phyloP scores from a whole-genome alignment of 2,113 vertebrate genomes.

The Elachura formosa region DNA sequence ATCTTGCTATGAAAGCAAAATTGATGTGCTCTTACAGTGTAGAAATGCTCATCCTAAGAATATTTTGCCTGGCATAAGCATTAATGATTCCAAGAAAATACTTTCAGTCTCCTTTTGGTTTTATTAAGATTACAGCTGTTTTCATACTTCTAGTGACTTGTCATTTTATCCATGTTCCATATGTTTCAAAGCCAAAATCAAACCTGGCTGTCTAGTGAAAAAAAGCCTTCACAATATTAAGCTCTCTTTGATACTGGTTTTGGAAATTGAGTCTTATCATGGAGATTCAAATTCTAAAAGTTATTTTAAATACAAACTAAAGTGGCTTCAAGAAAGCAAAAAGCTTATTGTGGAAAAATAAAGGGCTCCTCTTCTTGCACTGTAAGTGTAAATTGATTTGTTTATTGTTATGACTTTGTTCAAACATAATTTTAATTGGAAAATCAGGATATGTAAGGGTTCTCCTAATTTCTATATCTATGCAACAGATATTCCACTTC shows the following conservation, averaged over 20 bases:
- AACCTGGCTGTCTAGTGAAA: not conserved
- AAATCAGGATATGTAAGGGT: not conserved
- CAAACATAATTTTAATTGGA: not conserved
- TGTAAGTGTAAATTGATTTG: not conserved
- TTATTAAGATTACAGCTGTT: not conserved
- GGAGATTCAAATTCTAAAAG: not conserved
- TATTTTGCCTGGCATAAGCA: not conserved
- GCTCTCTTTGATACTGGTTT: not conserved
- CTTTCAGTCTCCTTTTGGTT: not conserved
- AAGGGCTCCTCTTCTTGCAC: not conserved
- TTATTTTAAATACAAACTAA: not conserved
- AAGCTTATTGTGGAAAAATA: not conserved
- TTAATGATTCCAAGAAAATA: not conserved
- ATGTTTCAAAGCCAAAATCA: not conserved
- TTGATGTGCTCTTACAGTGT: not conserved
- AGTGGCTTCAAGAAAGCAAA: not conserved
- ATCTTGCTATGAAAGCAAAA: slow-evolving; percentile 1
- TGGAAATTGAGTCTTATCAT: not conserved
- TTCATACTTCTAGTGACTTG: not conserved
- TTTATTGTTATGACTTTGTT: not conserved
- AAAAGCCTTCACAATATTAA: not conserved
- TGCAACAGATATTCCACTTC: not conserved
- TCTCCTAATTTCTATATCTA: not conserved
- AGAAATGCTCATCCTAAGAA: slow-evolving; percentile 6
- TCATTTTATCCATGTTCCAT: not conserved